Conservation (phyloP, 2,797 vertebrate genomes). For the Squalus acanthias region DNA sequence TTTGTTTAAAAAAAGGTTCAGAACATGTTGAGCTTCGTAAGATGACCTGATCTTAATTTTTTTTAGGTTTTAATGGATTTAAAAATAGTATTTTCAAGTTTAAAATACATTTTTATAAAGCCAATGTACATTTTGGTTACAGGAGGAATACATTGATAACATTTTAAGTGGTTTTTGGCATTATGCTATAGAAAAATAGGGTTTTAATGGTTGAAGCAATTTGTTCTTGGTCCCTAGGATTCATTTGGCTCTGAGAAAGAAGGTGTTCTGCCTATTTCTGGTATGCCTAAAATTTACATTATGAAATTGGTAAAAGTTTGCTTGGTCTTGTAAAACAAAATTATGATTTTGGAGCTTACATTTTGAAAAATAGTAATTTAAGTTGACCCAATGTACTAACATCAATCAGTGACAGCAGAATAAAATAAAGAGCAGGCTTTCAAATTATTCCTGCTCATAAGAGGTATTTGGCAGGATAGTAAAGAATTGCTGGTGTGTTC, state of each 20-base stretch:
- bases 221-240: background rate
- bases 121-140: background rate
- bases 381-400: background rate
- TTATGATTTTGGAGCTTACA: background rate
- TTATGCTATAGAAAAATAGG: background rate
- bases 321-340: background rate
- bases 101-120: background rate
- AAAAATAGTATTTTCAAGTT: background rate
- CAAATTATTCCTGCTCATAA: conserved; percentile 7
- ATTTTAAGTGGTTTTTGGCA: background rate
- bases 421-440: background rate
- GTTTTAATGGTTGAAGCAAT: background rate
- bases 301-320: background rate
- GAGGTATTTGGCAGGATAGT: background rate
- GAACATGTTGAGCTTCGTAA: background rate
- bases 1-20: background rate
- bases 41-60: background rate
- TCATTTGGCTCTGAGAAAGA: too few relatives aligned
- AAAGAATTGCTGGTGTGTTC: background rate
- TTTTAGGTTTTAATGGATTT: background rate
- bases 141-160: background rate
- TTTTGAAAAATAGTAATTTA: background rate
- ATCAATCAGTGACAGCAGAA: background rate
- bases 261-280: background rate
- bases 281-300: background rate